These are phyloP conservation scores for Drosophila watanabei DNA, from an alignment of 1,140 invertebrate genomes.

Conservation along the genomic window DNA sequence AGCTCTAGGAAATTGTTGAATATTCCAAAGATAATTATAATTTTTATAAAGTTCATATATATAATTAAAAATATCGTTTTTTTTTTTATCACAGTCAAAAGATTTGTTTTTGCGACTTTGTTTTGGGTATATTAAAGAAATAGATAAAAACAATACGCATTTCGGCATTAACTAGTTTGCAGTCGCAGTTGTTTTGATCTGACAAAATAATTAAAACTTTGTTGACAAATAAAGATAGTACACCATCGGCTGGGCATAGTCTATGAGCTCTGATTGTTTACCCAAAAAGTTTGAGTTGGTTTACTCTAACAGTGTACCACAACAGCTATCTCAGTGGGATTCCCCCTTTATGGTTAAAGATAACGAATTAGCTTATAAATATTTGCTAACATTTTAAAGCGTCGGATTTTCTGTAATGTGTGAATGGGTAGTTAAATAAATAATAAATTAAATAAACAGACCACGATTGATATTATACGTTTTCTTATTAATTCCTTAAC, in stretches of 20 bases:
- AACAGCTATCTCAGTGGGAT: not conserved
- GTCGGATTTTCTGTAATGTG: constrained; percentile 1
- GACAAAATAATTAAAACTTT: not conserved
- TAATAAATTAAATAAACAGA: not conserved
- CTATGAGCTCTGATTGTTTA: constrained; percentile 1
- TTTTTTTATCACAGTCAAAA: not conserved
- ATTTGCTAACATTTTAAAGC: not conserved
- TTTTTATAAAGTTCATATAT: no score
- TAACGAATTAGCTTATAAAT: not conserved
- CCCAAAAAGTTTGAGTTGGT: not conserved
- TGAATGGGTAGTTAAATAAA: constrained; percentile 3
- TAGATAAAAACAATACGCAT: not conserved
- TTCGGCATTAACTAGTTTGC: not conserved
- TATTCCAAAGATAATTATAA: not conserved
- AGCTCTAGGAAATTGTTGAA: not conserved
- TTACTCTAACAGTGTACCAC: not conserved
- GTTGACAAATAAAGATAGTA: not conserved
- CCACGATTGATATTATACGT: not conserved
- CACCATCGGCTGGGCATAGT: not conserved
- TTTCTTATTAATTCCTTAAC: not conserved
- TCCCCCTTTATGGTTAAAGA: not conserved
- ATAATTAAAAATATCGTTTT: no score
- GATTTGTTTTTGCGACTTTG: no score
- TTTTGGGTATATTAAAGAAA: not conserved
- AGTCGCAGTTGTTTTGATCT: constrained; percentile 6